phyloP scores from a whole-genome alignment of 2,888 invertebrate genomes.

The Deilephila elpenor region DNA sequence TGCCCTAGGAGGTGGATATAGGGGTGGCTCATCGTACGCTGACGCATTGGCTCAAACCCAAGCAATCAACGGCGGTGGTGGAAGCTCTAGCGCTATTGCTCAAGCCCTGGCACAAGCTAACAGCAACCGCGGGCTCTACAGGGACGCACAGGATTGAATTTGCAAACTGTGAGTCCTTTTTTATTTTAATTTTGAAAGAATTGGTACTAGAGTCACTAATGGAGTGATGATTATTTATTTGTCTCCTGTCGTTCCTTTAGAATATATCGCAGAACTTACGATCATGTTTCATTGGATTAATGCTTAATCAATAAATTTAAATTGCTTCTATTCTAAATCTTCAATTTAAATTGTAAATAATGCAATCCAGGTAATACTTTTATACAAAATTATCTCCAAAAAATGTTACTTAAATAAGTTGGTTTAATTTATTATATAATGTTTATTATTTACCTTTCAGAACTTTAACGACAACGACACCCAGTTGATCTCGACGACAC shows the following conservation, averaged over 20 bases:
- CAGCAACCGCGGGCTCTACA: neutral
- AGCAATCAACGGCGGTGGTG: conserved; percentile 6
- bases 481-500: conserved; percentile 18
- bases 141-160: neutral
- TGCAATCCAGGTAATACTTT: too few species aligned
- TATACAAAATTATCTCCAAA: too few species aligned
- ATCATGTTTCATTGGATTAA: too few species aligned
- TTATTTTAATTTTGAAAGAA: too few species aligned
- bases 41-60: conserved; percentile 36
- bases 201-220: too few species aligned
- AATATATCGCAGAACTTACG: too few species aligned
- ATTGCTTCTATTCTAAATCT: too few species aligned
- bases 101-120: conserved; percentile 11
- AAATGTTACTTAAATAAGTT: neutral
- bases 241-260: too few species aligned
- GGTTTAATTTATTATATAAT: neutral
- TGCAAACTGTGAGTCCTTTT: neutral
- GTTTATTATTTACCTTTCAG: neutral
- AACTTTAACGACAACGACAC: conserved; percentile 1
- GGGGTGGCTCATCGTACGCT: conserved; percentile 31
- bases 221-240: too few species aligned
- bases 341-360: too few species aligned
- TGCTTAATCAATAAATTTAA: too few species aligned
- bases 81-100: neutral
- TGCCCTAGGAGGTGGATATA: conserved; percentile 30